Percentiles rank a stretch among this genome's conserved stretches.
These are phyloP conservation scores for Alosa alosa DNA, from an alignment of 2,113 vertebrate genomes.

Conservation along the genomic window DNA sequence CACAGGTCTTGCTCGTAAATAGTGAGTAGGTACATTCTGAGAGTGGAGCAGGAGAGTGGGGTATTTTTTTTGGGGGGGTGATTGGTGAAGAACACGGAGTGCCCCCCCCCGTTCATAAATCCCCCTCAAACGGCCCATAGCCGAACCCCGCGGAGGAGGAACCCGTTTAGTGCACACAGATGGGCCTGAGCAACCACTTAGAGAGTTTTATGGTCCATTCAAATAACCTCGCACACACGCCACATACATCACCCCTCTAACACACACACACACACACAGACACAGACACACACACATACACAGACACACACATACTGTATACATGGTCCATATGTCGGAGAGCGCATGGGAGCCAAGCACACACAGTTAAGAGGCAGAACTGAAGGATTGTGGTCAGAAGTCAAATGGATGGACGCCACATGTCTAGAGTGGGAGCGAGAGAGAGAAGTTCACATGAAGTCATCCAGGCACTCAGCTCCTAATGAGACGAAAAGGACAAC, in stretches of 20 bases:
- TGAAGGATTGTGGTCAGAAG: constrained; percentile 2
- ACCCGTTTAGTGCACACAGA: constrained; percentile 21
- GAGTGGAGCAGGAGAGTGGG: too few species aligned
- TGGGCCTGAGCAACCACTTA: constrained; percentile 18
- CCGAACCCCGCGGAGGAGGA: neutral
- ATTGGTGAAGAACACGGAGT: neutral
- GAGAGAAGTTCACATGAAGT: constrained; percentile 14
- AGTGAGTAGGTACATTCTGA: too few species aligned
- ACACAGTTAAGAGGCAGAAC: neutral
- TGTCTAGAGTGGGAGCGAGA: neutral
- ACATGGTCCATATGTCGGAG: neutral
- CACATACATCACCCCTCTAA: constrained; percentile 32
- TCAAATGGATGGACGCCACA: constrained; percentile 20
- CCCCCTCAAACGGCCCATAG: neutral
- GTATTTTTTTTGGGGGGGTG: too few species aligned
- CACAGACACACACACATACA: neutral
- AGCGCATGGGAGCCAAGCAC: neutral
- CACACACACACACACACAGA: neutral
- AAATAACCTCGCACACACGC: constrained; percentile 22
- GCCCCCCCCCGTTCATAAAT: constrained; percentile 11
- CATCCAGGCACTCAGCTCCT: neutral
- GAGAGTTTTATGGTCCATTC: constrained; percentile 24
- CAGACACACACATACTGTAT: neutral
- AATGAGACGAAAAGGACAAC: neutral
- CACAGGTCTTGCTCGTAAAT: too few species aligned